These are phyloP conservation scores for Asarcornis scutulata DNA, from an alignment of 2,113 vertebrate genomes.

Conservation along the genomic window DNA sequence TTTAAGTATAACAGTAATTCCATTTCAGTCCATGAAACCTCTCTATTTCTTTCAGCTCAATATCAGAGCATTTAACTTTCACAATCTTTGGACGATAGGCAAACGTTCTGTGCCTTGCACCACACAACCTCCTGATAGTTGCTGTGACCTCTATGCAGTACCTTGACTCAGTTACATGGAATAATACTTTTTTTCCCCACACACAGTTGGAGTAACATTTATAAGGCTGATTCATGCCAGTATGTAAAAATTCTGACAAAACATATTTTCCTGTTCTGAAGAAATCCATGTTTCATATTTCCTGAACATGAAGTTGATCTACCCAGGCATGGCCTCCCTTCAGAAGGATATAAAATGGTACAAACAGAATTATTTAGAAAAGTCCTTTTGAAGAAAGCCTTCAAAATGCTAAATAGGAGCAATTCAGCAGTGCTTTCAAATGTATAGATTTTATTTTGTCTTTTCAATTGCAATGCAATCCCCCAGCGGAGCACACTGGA, in stretches of 20 bases:
- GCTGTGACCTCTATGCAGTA: background rate
- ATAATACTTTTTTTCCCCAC: background rate
- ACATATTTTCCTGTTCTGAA: background rate
- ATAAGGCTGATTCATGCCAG: background rate
- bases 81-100: background rate
- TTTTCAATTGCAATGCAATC: slow-evolving; percentile 26
- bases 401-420: background rate
- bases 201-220: background rate
- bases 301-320: background rate
- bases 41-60: background rate
- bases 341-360: slow-evolving; percentile 13
- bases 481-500: background rate
- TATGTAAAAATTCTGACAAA: slow-evolving; percentile 8
- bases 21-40: background rate
- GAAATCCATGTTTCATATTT: background rate
- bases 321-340: background rate
- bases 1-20: background rate
- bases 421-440: slow-evolving; percentile 20
- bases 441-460: slow-evolving; percentile 26
- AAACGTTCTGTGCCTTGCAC: background rate
- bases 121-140: background rate
- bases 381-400: background rate
- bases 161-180: background rate
- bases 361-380: background rate
- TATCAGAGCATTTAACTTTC: background rate